phyloP scores from a whole-genome alignment of 2,113 vertebrate genomes.

The Zingel zingel region DNA sequence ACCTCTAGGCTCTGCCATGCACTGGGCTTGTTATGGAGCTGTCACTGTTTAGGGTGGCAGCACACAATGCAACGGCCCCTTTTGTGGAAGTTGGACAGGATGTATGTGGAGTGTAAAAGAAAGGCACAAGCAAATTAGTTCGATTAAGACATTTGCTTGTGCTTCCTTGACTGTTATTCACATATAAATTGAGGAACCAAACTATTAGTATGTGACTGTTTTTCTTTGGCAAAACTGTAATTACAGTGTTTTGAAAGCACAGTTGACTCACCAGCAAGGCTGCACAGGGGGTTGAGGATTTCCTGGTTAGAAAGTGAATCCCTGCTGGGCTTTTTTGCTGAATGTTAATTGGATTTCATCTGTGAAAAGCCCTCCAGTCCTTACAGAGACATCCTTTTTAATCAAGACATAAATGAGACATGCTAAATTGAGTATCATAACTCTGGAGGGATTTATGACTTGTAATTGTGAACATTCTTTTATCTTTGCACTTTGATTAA shows the following conservation, averaged over 20 bases:
- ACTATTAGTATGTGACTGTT: neutral
- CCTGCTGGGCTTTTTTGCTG: slow-evolving; percentile 53
- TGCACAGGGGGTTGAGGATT: slow-evolving; percentile 44
- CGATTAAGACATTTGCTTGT: neutral
- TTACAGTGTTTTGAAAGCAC: slow-evolving; percentile 22
- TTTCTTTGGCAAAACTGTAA: slow-evolving; percentile 5
- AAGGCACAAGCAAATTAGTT: slow-evolving; percentile 14
- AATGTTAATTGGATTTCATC: slow-evolving; percentile 74
- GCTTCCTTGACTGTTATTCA: neutral
- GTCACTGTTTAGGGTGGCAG: slow-evolving; percentile 53
- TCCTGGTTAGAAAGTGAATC: slow-evolving; percentile 58
- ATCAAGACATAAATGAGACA: slow-evolving; percentile 75
- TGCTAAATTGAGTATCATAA: slow-evolving; percentile 55
- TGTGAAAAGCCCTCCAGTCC: slow-evolving; percentile 57
- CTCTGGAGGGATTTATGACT: slow-evolving; percentile 60
- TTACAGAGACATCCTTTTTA: slow-evolving; percentile 68
- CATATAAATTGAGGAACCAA: slow-evolving; percentile 11
- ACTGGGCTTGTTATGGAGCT: slow-evolving; percentile 68
- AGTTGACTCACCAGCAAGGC: neutral
- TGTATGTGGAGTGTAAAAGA: slow-evolving; percentile 3
- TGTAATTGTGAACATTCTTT: slow-evolving; percentile 65
- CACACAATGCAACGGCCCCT: slow-evolving; percentile 9
- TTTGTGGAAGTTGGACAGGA: slow-evolving; percentile 9
- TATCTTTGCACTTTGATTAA: slow-evolving; percentile 49
- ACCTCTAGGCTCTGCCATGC: slow-evolving; percentile 52